Percentiles rank a stretch among this genome's conserved stretches.
Evolutionary conservation across 2,797 vertebrate genomes (phyloP).

Genomic region (Arvicola amphibius): DNA sequence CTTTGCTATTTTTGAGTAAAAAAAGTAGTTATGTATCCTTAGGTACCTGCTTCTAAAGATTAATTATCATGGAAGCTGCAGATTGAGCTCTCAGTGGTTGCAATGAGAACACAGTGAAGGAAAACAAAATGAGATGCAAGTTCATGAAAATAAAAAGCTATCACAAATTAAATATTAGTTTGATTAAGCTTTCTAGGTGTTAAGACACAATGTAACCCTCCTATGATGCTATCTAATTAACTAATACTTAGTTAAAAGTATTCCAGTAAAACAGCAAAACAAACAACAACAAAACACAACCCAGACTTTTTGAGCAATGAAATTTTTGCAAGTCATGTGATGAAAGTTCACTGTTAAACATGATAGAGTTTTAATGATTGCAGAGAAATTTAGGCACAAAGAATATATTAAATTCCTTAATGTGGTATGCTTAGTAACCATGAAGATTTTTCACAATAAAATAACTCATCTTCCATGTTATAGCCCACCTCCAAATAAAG

Average conservation of each 20-base stretch:
- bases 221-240: constrained; percentile 73
- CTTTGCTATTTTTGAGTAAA: not conserved
- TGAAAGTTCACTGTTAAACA: constrained; percentile 62
- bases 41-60: constrained; percentile 34
- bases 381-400: constrained; percentile 32
- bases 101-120: constrained; percentile 58
- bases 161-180: constrained; percentile 55
- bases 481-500: constrained; percentile 63
- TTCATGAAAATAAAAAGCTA: constrained; percentile 45
- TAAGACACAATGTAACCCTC: constrained; percentile 69
- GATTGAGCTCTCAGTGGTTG: constrained; percentile 33
- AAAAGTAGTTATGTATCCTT: constrained; percentile 21
- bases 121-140: constrained; percentile 70
- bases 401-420: constrained; percentile 65
- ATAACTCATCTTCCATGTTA: constrained; percentile 51
- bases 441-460: constrained; percentile 62
- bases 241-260: constrained; percentile 59
- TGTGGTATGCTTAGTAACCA: constrained; percentile 42
- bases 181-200: constrained; percentile 49
- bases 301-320: constrained; percentile 61
- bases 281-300: constrained; percentile 40
- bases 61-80: not conserved
- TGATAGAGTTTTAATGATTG: constrained; percentile 53
- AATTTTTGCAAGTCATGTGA: constrained; percentile 67
- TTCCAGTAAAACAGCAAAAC: constrained; percentile 60